Conservation (phyloP, 1,140 invertebrate species). For the Ceratosolen fusciceps region DNA sequence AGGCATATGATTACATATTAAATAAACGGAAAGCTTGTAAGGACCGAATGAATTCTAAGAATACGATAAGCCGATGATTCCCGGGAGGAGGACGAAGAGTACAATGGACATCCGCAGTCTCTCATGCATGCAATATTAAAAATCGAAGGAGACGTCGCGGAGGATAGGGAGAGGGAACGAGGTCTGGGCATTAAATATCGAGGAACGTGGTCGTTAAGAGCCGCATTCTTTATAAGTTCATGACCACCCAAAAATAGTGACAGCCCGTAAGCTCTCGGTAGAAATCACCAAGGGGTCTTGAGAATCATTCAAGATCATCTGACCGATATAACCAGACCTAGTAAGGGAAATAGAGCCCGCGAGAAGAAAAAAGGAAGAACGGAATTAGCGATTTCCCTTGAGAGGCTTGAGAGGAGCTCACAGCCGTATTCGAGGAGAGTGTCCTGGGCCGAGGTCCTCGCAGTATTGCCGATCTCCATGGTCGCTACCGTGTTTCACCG, state of each 20-base stretch:
- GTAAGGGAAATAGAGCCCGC: not conserved
- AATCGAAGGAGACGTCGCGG: not conserved
- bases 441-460: not conserved
- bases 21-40: not conserved
- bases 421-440: too few relatives aligned
- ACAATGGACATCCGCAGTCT: not conserved
- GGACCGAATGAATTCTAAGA: conserved; percentile 3
- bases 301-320: not conserved
- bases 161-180: too few relatives aligned
- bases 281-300: conserved; percentile 1
- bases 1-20: too few relatives aligned
- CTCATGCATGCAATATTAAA: not conserved
- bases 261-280: not conserved
- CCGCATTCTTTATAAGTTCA: not conserved
- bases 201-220: conserved; percentile 25
- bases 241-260: conserved; percentile 37
- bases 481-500: conserved; percentile 23
- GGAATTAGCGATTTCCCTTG: too few relatives aligned
- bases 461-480: not conserved
- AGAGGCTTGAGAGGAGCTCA: conserved; percentile 4
- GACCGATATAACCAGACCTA: not conserved
- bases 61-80: not conserved
- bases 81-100: not conserved
- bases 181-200: not conserved
- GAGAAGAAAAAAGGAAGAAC: not conserved